Evolutionary conservation across 1,140 invertebrate species (phyloP).

Genomic region (Drosophila lacertosa): DNA sequence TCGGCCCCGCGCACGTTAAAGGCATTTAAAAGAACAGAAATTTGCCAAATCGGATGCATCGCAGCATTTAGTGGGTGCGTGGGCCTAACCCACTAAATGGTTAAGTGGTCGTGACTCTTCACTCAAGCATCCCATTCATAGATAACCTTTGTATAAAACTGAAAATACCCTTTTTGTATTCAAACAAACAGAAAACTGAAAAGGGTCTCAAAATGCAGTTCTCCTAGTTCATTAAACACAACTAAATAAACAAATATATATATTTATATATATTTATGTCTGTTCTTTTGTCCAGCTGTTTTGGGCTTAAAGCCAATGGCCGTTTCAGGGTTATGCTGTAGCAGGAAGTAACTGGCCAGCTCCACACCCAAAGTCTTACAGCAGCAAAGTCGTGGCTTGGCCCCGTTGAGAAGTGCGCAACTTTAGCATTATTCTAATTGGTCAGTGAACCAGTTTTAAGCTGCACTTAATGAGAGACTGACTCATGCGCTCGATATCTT

Average conservation of each 20-base stretch:
- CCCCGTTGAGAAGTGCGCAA: conserved; percentile 45
- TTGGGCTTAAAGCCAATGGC: conserved; percentile 44
- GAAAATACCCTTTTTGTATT: too few relatives aligned
- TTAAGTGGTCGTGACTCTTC: background rate
- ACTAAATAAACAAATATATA: background rate
- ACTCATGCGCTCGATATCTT: conserved; percentile 38
- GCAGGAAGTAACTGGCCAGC: conserved; percentile 64
- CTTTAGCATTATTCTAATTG: conserved; percentile 72
- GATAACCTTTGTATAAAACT: too few relatives aligned
- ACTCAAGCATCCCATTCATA: too few relatives aligned
- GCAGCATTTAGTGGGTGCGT: conserved; percentile 51
- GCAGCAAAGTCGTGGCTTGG: conserved; percentile 11
- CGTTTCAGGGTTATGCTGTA: conserved; percentile 69
- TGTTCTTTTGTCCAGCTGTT: conserved; percentile 8
- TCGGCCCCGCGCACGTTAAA: conserved; percentile 40
- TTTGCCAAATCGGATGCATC: conserved; percentile 39
- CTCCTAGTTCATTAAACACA: too few relatives aligned
- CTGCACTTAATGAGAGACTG: conserved; percentile 43
- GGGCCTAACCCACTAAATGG: conserved; percentile 12
- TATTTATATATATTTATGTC: background rate
- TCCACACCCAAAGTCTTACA: conserved; percentile 40
- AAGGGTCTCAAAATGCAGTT: too few relatives aligned
- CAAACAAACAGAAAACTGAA: too few relatives aligned
- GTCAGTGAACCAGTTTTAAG: conserved; percentile 71
- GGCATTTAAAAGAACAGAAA: conserved; percentile 62